phyloP scores from a whole-genome alignment of 2,888 invertebrate genomes.

The Steromphala cineraria region DNA sequence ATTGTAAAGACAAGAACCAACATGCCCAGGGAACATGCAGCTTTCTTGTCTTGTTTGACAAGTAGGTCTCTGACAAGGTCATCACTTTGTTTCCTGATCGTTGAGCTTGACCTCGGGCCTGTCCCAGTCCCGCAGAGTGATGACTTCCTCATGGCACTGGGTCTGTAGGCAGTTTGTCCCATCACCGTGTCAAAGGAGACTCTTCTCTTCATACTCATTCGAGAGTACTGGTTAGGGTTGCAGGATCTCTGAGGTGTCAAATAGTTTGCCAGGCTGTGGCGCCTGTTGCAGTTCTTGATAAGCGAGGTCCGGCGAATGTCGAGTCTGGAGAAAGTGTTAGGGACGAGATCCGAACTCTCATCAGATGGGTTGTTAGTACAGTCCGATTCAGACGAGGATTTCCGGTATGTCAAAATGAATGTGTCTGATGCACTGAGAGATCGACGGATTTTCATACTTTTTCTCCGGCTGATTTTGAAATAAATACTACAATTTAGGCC shows the following conservation, averaged over 20 bases:
- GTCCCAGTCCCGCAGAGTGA: neutral
- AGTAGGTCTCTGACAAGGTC: slow-evolving; percentile 62
- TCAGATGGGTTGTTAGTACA: slow-evolving; percentile 31
- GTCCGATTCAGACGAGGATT: slow-evolving; percentile 52
- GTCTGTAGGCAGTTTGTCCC: slow-evolving; percentile 28
- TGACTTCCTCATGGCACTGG: slow-evolving; percentile 1
- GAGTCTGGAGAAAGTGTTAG: neutral
- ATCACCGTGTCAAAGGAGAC: slow-evolving; percentile 24
- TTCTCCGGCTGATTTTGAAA: slow-evolving; percentile 58
- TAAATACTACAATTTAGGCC: slow-evolving; percentile 62
- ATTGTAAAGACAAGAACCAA: slow-evolving; percentile 59
- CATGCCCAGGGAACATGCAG: slow-evolving; percentile 57
- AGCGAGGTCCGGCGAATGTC: neutral
- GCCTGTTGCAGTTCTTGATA: slow-evolving; percentile 19
- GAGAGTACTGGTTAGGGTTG: neutral
- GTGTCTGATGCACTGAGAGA: slow-evolving; percentile 58
- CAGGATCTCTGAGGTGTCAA: slow-evolving; percentile 1
- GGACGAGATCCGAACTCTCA: neutral
- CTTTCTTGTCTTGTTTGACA: slow-evolving; percentile 66
- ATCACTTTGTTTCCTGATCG: neutral
- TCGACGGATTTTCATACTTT: slow-evolving; percentile 62
- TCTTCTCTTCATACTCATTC: slow-evolving; percentile 15
- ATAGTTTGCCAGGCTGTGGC: slow-evolving; percentile 28
- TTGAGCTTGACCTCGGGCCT: neutral
- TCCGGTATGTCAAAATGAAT: slow-evolving; percentile 50